These are phyloP conservation scores for Andrena fulva DNA, from an alignment of 2,888 invertebrate species.

Conservation along the genomic window DNA sequence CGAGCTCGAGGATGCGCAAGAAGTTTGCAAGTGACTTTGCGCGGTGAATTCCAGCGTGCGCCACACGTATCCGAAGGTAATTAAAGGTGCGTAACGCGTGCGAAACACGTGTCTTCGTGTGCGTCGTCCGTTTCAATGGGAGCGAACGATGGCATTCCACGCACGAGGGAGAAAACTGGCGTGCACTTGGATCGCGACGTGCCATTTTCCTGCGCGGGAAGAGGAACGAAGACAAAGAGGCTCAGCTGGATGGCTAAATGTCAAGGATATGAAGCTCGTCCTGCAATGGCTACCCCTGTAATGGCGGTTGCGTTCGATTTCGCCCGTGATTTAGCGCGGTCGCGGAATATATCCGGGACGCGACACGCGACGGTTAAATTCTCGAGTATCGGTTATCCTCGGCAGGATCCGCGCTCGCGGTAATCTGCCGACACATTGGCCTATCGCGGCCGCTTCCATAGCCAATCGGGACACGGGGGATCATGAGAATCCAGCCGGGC, in stretches of 20 bases:
- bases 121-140: conserved; percentile 38
- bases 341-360: conserved; percentile 46
- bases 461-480: conserved; percentile 56
- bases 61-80: conserved; percentile 72
- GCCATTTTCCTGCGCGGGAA: neutral
- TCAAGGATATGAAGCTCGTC: conserved; percentile 17
- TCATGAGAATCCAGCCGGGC: conserved; percentile 54
- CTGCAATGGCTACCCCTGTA: neutral
- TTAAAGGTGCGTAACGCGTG: conserved; percentile 77
- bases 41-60: conserved; percentile 51
- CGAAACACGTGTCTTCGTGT: conserved; percentile 39
- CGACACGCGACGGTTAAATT: conserved; percentile 49
- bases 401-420: conserved; percentile 9
- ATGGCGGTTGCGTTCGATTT: conserved; percentile 17
- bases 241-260: conserved; percentile 7
- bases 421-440: conserved; percentile 60
- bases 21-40: conserved; percentile 24
- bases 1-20: conserved; percentile 9
- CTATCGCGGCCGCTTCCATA: conserved; percentile 47
- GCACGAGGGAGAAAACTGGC: conserved; percentile 4
- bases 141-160: conserved; percentile 15
- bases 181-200: neutral
- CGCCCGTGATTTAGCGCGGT: conserved; percentile 31
- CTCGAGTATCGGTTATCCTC: conserved; percentile 30
- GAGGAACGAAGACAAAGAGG: neutral